Base-by-base conservation (phyloP, 2,888 invertebrate genomes). In the Pycnomerus fuliginosus region DNA sequence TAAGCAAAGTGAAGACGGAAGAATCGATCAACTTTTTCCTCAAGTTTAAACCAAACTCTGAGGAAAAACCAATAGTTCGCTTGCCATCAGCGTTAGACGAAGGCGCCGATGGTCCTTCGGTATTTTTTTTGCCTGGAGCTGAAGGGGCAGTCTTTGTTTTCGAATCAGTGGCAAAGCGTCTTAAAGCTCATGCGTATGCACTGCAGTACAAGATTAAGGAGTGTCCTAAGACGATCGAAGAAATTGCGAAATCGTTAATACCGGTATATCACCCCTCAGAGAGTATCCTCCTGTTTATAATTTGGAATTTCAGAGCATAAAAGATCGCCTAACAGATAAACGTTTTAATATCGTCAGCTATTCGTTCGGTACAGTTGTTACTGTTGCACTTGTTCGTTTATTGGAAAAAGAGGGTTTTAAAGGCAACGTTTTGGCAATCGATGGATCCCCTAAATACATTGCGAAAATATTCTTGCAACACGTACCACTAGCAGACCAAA, bases 101-200 rank as follows among this genome's bases (percentile, higher is more conserved):
- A 3, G 10, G 11, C n/a, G 13, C 5, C 5, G 11, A 17, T 8
- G 14, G 22, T 3, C 23, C 20, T 3, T 15, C 12, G n/a, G 16
- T 33, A 4, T 22, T 33, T 11, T 3, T 33, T 7, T 22, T 33
- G 3, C 33, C 36, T 15, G 36, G 36, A 16, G 27, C 27, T 27
- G 36, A 36, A 27, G 36, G 36, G 2, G 36, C 16, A 7, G 4
- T 15, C 8, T 8, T 4, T 11, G 3, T 8, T 12, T 15, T 36
- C 4, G 36, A 36, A 36, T 17, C 27, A 14, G 11, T 36, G 10
- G 3, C 5, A 2, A 15, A 15, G n/a, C 15, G 17, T 3, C n/a
- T 36, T 1, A 25, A 36, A 10, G 4, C 16, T 16, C 5, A 16
- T n/a, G 36, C 17, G 8, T 2, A 16, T 36, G 25, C 27, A 2